Evolutionary conservation across 2,113 vertebrate genomes (phyloP).

Genomic region (Dasyornis broadbenti): DNA sequence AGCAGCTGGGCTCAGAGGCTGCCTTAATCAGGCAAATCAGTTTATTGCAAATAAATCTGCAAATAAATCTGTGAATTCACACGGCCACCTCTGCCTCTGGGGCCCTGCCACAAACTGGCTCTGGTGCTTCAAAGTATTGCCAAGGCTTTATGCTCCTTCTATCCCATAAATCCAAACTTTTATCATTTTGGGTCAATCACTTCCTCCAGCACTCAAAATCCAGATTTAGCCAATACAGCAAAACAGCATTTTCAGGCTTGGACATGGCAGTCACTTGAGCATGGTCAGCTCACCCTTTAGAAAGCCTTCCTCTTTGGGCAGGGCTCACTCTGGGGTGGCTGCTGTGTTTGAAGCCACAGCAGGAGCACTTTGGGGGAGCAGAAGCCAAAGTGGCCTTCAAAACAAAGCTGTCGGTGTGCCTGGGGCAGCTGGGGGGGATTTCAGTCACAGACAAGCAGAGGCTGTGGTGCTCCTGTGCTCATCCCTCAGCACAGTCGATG

Average conservation of each 20-base stretch:
- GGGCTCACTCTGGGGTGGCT: neutral
- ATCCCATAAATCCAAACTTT: neutral
- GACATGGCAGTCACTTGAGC: fast-evolving
- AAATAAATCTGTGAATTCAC: neutral
- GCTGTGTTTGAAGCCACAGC: neutral
- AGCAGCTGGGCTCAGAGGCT: neutral
- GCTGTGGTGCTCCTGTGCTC: neutral
- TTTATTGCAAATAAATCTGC: neutral
- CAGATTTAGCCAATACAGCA: neutral
- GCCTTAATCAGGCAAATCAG: neutral
- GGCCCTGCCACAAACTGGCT: neutral
- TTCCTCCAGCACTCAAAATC: neutral
- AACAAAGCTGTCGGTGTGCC: neutral
- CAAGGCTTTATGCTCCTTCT: neutral
- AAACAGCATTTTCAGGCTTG: neutral
- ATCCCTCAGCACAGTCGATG: neutral
- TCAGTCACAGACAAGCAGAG: neutral
- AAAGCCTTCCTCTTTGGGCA: neutral
- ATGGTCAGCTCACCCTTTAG: neutral
- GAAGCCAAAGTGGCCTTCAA: neutral
- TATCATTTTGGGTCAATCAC: neutral
- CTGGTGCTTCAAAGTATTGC: neutral
- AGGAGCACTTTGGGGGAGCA: neutral
- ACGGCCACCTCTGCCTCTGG: neutral
- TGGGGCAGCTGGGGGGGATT: neutral